These are phyloP conservation scores for Anthoscopus minutus DNA, from an alignment of 2,113 vertebrate species.

Conservation along the genomic window DNA sequence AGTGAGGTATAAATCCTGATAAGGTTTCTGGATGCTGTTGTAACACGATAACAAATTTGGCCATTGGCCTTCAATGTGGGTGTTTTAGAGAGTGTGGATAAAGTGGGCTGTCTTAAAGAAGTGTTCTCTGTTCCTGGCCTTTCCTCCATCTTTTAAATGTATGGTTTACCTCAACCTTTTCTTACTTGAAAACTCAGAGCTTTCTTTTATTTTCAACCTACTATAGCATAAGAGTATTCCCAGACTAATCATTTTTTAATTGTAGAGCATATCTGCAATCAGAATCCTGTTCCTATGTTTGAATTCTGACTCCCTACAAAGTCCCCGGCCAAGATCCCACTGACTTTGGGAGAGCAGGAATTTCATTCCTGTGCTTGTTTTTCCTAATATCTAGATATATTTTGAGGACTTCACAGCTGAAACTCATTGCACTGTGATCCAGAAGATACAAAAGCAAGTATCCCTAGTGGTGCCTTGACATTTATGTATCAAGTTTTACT, in stretches of 20 bases:
- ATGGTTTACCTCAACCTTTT: not conserved
- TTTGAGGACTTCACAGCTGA: constrained; percentile 10
- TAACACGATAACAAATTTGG: not conserved
- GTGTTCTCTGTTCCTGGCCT: not conserved
- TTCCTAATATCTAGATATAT: not conserved
- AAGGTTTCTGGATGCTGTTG: constrained; percentile 9
- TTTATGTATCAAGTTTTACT: constrained; percentile 27
- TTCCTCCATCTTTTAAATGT: not conserved
- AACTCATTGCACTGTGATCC: not conserved
- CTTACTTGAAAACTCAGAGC: not conserved
- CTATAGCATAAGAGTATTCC: not conserved
- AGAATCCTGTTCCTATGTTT: not conserved
- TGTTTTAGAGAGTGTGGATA: constrained; percentile 8
- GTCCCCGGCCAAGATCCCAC: not conserved
- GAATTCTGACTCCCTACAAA: not conserved
- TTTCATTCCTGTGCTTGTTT: not conserved
- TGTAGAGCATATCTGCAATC: not conserved
- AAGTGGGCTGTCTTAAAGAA: not conserved
- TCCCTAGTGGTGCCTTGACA: not conserved
- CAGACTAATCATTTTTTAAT: not conserved
- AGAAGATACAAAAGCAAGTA: constrained; percentile 2
- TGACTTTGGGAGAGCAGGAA: not conserved
- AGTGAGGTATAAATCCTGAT: constrained; percentile 10
- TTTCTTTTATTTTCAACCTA: not conserved
- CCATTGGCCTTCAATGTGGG: not conserved